Conservation (phyloP, 2,888 invertebrate genomes). For the Idaea dimidiata region DNA sequence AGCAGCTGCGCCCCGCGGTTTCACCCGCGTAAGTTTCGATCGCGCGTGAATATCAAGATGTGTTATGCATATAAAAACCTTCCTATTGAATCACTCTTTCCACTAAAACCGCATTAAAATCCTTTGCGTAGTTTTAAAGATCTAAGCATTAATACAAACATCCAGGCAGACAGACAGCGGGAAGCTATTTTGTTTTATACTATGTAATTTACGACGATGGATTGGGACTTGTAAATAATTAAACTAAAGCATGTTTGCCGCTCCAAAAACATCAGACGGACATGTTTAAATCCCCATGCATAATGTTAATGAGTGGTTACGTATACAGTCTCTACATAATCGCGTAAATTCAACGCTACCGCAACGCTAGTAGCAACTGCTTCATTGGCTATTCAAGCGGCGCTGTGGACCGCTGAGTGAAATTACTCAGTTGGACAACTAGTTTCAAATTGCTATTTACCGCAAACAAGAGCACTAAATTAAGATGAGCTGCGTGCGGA, state of each 20-base stretch:
- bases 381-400: constrained; percentile 47
- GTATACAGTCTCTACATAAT: constrained; percentile 1
- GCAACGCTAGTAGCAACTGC: constrained; percentile 37
- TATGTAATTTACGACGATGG: no score
- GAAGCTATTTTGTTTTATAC: no score
- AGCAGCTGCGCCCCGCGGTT: no score
- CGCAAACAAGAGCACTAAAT: constrained; percentile 71
- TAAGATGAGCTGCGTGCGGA: constrained; percentile 59
- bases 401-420: constrained; percentile 41
- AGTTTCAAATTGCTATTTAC: constrained; percentile 72
- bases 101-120: no score
- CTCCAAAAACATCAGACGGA: neutral
- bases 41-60: no score
- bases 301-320: neutral
- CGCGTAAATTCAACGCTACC: constrained; percentile 17
- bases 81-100: no score
- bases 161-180: no score
- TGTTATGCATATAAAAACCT: no score
- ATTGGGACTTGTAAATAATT: neutral
- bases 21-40: no score
- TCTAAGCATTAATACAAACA: no score
- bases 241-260: neutral
- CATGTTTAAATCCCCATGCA: neutral
- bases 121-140: no score
- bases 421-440: constrained; percentile 57